Evolutionary conservation across 2,888 invertebrate genomes (phyloP), one percentile per base, ranked within the genome.

Genomic region (Asteroscopus sphinx): DNA sequence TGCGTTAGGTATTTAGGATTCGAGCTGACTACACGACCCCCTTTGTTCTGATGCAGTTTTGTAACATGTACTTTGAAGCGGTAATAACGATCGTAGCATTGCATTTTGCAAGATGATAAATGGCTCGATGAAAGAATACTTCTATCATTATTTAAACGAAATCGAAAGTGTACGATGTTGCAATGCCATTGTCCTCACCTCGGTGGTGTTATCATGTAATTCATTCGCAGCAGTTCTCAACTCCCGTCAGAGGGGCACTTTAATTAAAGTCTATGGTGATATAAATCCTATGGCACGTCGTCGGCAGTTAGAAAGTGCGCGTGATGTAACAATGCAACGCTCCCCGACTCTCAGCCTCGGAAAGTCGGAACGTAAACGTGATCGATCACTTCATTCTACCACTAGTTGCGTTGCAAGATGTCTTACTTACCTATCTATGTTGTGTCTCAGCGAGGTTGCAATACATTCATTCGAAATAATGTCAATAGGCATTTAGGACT

Each of bases 251-350:
- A 73, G 80, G 79, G 82, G 81, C 80, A 83, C 82, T 86, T 86
- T 89, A 90, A 90, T 90, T 90, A 86, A 83, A 86, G 81, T 83
- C 83, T 81, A 87, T 82, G 81, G 84, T 83, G 85, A 86, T 88
- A 86, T 88, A 88, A 87, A 89, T 90, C 86, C 85, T 85, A 85
- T 80, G 73, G 85, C 82, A 84, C 81, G 83, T 85, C 80, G 82
- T 75, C 81, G 78, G 80, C 73, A 79, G 82, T 88, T 90, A 90
- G 91, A 91, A 90, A 91, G 90, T 89, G 77, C 81, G 80, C 82
- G 84, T 91, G 88, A 90, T 82, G 90, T 87, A 91, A 91, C 87
- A 86, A 87, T 86, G 82, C 83, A 81, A 77, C 79, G 77, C 71
- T 77, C 75, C 78, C 81, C 64, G 57, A 62, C 49, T 62, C 71